A percentile compares a stretch with the other conserved stretches of the same genome.
Conservation (phyloP, 2,113 vertebrate species). For the Notarius lentiginosus region DNA sequence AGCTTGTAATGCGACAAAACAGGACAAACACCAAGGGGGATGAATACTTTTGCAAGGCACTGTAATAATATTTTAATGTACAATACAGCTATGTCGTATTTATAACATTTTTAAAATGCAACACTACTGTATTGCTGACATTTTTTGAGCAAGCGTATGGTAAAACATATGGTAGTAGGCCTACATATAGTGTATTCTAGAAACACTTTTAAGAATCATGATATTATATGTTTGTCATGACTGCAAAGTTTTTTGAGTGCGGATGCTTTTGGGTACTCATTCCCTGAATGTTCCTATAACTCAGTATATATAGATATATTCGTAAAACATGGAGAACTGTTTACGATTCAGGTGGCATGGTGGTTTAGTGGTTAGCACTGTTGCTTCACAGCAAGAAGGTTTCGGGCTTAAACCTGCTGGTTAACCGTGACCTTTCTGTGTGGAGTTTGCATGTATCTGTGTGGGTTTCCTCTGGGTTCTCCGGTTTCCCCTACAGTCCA, state of each 20-base stretch:
- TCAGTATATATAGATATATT: neutral
- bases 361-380: too few species aligned
- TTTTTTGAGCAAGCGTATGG: neutral
- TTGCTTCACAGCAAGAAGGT: too few species aligned
- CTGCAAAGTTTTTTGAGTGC: neutral
- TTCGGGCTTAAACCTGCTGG: too few species aligned
- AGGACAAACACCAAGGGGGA: too few species aligned
- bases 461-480: too few species aligned
- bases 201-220: neutral
- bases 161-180: too few species aligned
- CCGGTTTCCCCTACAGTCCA: too few species aligned
- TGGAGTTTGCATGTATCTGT: too few species aligned
- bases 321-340: neutral
- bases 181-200: neutral
- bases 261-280: neutral
- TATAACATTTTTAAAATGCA: neutral
- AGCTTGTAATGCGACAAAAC: too few species aligned
- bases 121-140: neutral
- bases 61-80: neutral
- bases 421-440: too few species aligned
- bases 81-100: neutral
- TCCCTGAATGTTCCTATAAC: neutral
- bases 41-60: too few species aligned
- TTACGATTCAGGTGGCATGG: neutral
- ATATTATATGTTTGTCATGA: neutral